phyloP scores from a whole-genome alignment of 1,140 invertebrate species.

The Drosophila pandora region DNA sequence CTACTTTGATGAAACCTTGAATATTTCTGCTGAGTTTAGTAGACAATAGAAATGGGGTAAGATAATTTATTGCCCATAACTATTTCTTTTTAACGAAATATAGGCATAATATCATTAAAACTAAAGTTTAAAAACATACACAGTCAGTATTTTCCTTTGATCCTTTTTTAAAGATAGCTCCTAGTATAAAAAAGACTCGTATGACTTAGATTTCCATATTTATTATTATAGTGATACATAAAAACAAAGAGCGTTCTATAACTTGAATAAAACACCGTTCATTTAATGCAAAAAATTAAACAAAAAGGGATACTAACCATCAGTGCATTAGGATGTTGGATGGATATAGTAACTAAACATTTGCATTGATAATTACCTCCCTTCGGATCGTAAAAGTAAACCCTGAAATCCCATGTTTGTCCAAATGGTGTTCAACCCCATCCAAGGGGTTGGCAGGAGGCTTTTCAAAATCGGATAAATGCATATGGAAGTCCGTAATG shows the following conservation, averaged over 20 bases:
- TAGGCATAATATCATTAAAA: too few species aligned
- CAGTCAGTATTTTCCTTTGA: too few species aligned
- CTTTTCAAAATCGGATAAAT: constrained; percentile 20
- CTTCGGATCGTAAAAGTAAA: constrained; percentile 17
- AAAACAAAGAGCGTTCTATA: not conserved
- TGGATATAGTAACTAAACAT: constrained; percentile 33
- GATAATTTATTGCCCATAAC: too few species aligned
- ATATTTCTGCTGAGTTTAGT: too few species aligned
- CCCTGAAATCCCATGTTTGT: constrained; percentile 31
- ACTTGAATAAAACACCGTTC: not conserved
- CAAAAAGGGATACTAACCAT: not conserved
- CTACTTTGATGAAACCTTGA: too few species aligned
- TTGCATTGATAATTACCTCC: constrained; percentile 44
- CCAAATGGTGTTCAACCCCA: constrained; percentile 43
- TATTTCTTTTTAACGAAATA: too few species aligned
- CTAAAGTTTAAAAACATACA: too few species aligned
- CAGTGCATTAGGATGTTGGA: constrained; percentile 4
- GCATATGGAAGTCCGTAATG: constrained; percentile 5
- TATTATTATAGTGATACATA: not conserved
- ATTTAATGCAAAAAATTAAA: not conserved
- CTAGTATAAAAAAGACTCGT: too few species aligned
- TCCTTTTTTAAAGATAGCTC: too few species aligned
- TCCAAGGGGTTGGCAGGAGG: constrained; percentile 39
- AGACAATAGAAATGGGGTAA: too few species aligned
- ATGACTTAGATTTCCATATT: not conserved